Conservation (phyloP, 1,140 invertebrate species). For the Camponotus pennsylvanicus region DNA sequence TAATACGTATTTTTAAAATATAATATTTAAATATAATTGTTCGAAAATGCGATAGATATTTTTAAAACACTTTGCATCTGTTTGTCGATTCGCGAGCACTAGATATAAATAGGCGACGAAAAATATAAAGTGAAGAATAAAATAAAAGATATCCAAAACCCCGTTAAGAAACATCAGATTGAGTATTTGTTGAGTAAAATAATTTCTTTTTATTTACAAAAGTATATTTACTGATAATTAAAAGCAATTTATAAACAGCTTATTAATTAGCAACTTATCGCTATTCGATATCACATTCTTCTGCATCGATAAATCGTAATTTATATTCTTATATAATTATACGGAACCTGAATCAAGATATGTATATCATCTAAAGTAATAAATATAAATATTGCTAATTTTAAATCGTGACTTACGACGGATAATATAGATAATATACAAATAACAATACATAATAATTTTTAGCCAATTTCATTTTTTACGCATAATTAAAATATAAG, state of each 20-base stretch:
- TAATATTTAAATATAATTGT: background rate
- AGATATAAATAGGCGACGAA: background rate
- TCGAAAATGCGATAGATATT: background rate
- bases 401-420: background rate
- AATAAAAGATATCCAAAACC: too few relatives aligned
- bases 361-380: background rate
- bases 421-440: background rate
- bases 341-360: background rate
- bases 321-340: slow-evolving; percentile 15
- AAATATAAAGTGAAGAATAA: too few relatives aligned
- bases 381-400: slow-evolving; percentile 7
- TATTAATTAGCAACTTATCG: background rate
- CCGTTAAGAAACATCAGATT: background rate
- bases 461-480: background rate
- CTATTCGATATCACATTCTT: background rate
- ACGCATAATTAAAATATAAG: background rate
- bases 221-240: background rate
- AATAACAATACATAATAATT: background rate
- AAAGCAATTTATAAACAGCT: background rate
- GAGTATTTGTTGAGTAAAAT: background rate
- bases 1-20: background rate
- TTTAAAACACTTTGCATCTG: background rate
- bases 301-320: slow-evolving; percentile 21
- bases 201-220: background rate
- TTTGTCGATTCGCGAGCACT: background rate